These are phyloP conservation scores for Proctacanthus coquilletti DNA, from an alignment of 1,140 invertebrate species.

Conservation along the genomic window DNA sequence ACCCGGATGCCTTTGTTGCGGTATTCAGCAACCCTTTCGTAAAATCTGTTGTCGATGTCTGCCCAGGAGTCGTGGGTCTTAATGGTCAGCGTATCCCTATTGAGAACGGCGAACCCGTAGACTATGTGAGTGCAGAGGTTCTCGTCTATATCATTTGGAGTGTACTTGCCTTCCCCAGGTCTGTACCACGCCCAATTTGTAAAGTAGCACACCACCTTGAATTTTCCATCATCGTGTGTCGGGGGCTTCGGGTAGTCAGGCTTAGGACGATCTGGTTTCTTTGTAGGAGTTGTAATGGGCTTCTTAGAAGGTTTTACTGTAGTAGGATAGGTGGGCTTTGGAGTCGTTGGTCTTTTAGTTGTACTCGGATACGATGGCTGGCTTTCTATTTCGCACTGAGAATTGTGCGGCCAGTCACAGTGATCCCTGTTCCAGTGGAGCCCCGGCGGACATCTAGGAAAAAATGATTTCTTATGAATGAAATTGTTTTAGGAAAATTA, in stretches of 20 bases:
- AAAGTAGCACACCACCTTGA: constrained; percentile 52
- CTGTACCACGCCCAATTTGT: constrained; percentile 56
- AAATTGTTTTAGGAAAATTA: neutral
- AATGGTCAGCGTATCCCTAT: constrained; percentile 40
- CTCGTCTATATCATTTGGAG: constrained; percentile 48
- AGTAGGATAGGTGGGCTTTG: constrained; percentile 3
- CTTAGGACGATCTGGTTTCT: constrained; percentile 19
- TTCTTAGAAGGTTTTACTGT: constrained; percentile 14
- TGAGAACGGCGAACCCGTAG: constrained; percentile 54
- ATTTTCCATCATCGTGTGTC: constrained; percentile 21
- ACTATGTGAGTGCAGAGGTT: constrained; percentile 57
- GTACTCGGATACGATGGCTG: constrained; percentile 10
- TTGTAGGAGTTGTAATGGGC: constrained; percentile 13
- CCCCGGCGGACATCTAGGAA: constrained; percentile 42
- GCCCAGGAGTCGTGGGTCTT: constrained; percentile 51
- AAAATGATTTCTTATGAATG: neutral
- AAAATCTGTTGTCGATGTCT: constrained; percentile 57
- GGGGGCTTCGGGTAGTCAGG: constrained; percentile 12
- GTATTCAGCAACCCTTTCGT: constrained; percentile 60
- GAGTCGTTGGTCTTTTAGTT: constrained; percentile 4
- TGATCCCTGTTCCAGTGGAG: constrained; percentile 62
- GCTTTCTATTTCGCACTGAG: constrained; percentile 33
- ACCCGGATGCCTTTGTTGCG: constrained; percentile 30
- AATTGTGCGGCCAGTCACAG: constrained; percentile 64
- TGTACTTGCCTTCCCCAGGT: constrained; percentile 42